These are phyloP conservation scores for Lepus townsendii DNA, from an alignment of 2,797 vertebrate genomes.

Conservation along the genomic window DNA sequence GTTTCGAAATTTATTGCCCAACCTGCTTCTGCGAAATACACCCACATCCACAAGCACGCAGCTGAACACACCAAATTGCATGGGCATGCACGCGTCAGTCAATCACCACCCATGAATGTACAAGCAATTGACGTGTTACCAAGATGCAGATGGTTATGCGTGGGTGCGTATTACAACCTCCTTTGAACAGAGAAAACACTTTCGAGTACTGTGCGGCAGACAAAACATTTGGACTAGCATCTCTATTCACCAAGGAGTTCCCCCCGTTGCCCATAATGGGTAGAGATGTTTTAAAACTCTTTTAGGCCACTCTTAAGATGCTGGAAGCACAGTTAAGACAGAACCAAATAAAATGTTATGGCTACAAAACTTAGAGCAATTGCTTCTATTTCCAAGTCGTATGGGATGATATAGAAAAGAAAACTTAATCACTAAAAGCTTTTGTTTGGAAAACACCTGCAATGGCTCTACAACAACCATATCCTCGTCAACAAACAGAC, in stretches of 20 bases:
- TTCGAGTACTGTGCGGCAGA: background rate
- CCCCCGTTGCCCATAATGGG: background rate
- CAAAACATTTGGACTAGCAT: slow-evolving; percentile 24
- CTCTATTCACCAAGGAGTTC: background rate
- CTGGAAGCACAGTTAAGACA: slow-evolving; percentile 3
- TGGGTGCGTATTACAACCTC: slow-evolving; percentile 17
- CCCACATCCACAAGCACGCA: background rate
- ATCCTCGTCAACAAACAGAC: background rate
- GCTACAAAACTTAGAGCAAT: slow-evolving; percentile 1
- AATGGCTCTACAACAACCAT: background rate
- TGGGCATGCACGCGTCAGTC: background rate
- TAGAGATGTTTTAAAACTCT: slow-evolving; percentile 56
- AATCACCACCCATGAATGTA: slow-evolving; percentile 58
- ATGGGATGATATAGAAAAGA: background rate
- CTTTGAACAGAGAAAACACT: slow-evolving; percentile 41
- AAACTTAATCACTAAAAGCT: background rate
- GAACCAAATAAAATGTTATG: slow-evolving; percentile 50
- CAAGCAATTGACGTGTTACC: background rate
- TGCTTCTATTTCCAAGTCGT: slow-evolving; percentile 1
- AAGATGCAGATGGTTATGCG: background rate
- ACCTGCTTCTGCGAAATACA: slow-evolving; percentile 71
- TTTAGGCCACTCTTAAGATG: slow-evolving; percentile 33
- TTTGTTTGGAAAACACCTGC: slow-evolving; percentile 64
- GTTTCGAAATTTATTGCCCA: slow-evolving; percentile 81
- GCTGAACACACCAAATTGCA: background rate